Conservation (phyloP, 2,888 invertebrate genomes). For the Orthonychiurus folsomi region DNA sequence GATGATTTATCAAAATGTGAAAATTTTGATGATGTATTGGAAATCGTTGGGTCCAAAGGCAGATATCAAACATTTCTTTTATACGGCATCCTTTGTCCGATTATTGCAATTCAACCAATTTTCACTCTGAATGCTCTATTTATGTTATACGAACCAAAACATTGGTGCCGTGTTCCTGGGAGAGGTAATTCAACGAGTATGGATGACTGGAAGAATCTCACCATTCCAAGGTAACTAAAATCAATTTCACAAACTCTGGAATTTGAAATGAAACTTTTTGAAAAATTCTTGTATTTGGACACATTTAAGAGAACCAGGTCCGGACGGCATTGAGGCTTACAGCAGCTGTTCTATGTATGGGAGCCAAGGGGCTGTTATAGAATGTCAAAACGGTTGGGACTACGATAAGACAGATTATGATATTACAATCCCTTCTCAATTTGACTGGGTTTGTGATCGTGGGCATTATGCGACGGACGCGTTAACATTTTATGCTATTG, state of each 20-base stretch:
- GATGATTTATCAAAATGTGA: constrained; percentile 41
- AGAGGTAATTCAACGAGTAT: constrained; percentile 46
- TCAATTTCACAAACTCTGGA: background rate
- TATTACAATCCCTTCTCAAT: constrained; percentile 48
- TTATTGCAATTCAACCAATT: constrained; percentile 48
- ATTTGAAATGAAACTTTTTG: background rate
- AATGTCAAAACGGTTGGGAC: constrained; percentile 51
- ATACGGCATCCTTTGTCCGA: constrained; percentile 45
- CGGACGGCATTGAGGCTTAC: constrained; percentile 20
- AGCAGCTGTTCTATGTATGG: constrained; percentile 34
- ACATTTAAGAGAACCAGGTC: constrained; percentile 15
- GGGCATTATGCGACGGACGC: constrained; percentile 51
- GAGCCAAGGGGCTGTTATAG: constrained; percentile 12
- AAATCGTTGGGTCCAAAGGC: constrained; percentile 50
- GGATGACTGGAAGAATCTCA: constrained; percentile 49
- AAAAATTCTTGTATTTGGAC: background rate
- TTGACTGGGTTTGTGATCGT: constrained; percentile 53
- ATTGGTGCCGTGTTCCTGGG: constrained; percentile 54
- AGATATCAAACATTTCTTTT: constrained; percentile 50
- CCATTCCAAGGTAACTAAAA: constrained; percentile 48
- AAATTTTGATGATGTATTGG: constrained; percentile 50
- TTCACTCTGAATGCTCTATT: constrained; percentile 50
- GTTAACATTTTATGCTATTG: constrained; percentile 49
- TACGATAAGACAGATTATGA: constrained; percentile 51
- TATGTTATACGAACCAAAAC: constrained; percentile 51